phyloP scores from a whole-genome alignment of 1,140 invertebrate species.

The Tetranychus cinnabarinus region DNA sequence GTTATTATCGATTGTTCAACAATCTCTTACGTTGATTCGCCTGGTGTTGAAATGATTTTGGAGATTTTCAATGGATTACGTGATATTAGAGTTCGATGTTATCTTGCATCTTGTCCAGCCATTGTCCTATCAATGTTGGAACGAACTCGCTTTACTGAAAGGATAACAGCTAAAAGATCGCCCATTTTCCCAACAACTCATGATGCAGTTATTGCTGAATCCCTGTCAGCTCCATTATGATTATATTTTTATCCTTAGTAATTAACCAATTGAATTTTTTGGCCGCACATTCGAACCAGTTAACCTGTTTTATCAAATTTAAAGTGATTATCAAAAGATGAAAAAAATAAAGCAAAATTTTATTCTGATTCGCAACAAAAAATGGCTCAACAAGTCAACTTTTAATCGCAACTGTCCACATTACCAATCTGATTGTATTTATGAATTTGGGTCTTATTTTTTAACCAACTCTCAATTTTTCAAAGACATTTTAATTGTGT shows the following conservation, averaged over 20 bases:
- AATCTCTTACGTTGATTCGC: conserved; percentile 11
- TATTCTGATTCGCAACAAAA: no score
- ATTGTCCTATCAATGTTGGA: neutral
- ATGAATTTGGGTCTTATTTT: no score
- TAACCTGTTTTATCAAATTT: no score
- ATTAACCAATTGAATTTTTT: no score
- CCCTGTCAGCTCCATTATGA: neutral
- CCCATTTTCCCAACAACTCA: conserved; percentile 1
- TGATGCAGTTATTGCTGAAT: neutral
- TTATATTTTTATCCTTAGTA: neutral
- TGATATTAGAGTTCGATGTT: neutral
- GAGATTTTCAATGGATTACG: conserved; percentile 5
- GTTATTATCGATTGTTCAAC: conserved; percentile 14
- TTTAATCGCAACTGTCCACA: no score
- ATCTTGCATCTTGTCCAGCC: neutral
- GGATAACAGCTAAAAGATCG: neutral
- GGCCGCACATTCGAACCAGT: no score
- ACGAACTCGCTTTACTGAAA: neutral
- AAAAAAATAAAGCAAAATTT: no score
- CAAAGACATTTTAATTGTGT: no score
- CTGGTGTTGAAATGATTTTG: conserved; percentile 10
- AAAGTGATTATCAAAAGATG: no score
- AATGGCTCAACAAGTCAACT: no score
- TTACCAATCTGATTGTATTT: no score
- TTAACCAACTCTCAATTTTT: no score